Percentiles rank a stretch among this genome's conserved stretches.
Evolutionary conservation across 2,888 invertebrate species (phyloP).

Genomic region (Lasioglossum morio): DNA sequence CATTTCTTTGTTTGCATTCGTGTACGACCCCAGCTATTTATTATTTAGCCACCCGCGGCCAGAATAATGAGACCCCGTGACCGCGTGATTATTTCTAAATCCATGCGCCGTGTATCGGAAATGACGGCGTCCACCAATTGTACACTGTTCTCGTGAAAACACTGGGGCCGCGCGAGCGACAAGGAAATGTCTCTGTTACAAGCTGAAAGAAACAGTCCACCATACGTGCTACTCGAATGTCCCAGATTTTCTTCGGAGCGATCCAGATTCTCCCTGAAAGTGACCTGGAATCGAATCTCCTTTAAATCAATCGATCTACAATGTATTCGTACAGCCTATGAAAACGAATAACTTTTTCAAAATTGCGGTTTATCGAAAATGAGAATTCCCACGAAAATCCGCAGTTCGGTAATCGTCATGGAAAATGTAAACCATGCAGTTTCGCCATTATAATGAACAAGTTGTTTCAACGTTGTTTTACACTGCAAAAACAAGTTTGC

Average conservation of each 20-base stretch:
- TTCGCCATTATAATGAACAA: not conserved
- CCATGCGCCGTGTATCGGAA: conserved; percentile 9
- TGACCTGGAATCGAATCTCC: too few species aligned
- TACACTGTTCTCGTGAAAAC: not conserved
- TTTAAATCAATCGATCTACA: too few species aligned
- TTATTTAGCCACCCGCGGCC: conserved; percentile 40
- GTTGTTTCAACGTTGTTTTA: not conserved
- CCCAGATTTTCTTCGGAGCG: too few species aligned
- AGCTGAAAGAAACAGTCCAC: not conserved
- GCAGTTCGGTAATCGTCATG: not conserved
- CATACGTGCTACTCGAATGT: too few species aligned
- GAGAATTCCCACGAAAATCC: not conserved
- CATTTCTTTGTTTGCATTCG: conserved; percentile 44
- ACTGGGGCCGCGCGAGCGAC: not conserved
- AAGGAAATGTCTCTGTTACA: not conserved
- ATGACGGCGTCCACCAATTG: not conserved
- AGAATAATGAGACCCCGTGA: conserved; percentile 19
- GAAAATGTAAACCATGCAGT: not conserved
- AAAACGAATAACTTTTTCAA: too few species aligned
- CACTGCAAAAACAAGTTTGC: not conserved
- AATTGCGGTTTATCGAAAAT: too few species aligned
- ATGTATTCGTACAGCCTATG: too few species aligned
- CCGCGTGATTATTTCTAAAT: conserved; percentile 28
- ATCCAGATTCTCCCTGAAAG: too few species aligned
- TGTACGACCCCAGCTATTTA: conserved; percentile 27